Evolutionary conservation across 2,888 invertebrate genomes (phyloP).

Genomic region (Dorcus parallelipipedus): DNA sequence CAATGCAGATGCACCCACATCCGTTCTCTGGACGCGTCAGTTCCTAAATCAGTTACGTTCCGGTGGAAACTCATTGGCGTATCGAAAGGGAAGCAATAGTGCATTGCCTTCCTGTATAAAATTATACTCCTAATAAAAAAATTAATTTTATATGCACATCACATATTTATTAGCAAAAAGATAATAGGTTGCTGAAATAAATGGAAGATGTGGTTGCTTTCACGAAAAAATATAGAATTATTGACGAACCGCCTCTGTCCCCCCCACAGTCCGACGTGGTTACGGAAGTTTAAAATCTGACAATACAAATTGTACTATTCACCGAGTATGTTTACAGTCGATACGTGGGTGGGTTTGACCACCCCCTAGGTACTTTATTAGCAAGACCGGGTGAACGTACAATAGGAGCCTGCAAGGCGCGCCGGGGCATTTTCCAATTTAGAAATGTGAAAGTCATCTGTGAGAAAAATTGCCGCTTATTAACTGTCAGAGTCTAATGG

Average conservation of each 20-base stretch:
- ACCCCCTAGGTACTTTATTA: conserved; percentile 22
- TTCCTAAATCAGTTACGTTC: neutral
- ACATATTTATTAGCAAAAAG: too few species aligned
- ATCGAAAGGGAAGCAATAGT: neutral
- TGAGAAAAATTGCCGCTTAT: neutral
- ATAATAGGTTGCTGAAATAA: too few species aligned
- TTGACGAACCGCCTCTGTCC: neutral
- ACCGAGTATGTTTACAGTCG: conserved; percentile 25
- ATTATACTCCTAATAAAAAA: too few species aligned
- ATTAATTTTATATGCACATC: too few species aligned
- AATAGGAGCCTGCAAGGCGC: conserved; percentile 8
- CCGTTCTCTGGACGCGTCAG: conserved; percentile 5
- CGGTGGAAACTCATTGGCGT: conserved; percentile 5
- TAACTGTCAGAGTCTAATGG: neutral
- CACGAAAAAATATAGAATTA: too few species aligned
- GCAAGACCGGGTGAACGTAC: neutral
- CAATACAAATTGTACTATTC: conserved; percentile 34
- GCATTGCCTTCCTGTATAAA: too few species aligned
- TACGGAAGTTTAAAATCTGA: conserved; percentile 15
- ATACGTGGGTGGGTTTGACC: conserved; percentile 29
- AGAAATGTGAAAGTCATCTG: conserved; percentile 10
- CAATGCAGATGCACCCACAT: neutral
- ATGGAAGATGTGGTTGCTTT: too few species aligned
- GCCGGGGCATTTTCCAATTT: conserved; percentile 12
- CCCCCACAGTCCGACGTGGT: neutral